Percentiles rank a stretch among this genome's conserved stretches.
These are phyloP conservation scores for Puma concolor DNA, from an alignment of 2,113 vertebrate genomes.

Conservation along the genomic window DNA sequence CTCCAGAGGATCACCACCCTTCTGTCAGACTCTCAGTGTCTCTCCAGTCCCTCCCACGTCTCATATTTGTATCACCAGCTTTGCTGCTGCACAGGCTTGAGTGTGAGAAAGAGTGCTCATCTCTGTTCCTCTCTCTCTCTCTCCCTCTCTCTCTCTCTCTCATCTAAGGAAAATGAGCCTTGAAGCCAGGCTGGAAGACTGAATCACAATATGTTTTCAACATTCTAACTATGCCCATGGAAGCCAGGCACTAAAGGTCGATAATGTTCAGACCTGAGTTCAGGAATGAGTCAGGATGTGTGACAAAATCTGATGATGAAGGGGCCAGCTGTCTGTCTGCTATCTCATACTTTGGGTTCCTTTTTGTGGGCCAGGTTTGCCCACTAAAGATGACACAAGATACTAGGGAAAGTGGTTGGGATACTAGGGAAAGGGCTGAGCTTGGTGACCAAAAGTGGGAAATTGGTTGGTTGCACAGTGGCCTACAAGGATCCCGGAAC, in stretches of 20 bases:
- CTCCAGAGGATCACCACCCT: neutral
- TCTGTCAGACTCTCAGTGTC: neutral
- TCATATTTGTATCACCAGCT: neutral
- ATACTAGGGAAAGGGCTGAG: neutral
- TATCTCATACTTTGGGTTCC: neutral
- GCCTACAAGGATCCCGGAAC: neutral
- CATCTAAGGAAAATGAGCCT: slow-evolving; percentile 28
- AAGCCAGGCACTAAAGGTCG: neutral
- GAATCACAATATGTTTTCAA: neutral
- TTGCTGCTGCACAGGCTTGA: neutral
- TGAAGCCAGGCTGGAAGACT: neutral
- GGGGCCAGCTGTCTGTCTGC: neutral
- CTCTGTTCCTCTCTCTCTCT: neutral
- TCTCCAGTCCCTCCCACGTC: neutral
- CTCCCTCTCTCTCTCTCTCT: neutral
- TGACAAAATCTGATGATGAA: neutral
- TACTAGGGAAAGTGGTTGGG: neutral
- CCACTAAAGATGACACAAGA: neutral
- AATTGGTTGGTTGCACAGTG: neutral
- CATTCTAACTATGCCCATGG: neutral
- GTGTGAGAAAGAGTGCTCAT: neutral
- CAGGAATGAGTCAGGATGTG: neutral
- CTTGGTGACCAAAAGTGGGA: neutral
- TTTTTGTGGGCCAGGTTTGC: neutral
- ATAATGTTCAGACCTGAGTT: neutral